Base-by-base conservation (phyloP, 2,797 vertebrate species). In the Leptatherina wallacei region DNA sequence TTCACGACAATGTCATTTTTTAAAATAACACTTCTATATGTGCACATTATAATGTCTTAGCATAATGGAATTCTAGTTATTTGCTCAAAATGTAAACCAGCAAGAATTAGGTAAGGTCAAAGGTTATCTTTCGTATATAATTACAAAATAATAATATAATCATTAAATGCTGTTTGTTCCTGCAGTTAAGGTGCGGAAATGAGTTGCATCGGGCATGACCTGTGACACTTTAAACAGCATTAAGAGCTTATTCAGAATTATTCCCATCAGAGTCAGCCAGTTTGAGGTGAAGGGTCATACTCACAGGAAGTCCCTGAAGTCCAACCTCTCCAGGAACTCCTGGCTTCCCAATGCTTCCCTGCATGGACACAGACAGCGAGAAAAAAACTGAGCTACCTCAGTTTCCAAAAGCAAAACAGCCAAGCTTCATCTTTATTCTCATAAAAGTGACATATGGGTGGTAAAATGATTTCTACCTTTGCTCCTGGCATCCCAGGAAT, bases 401-500 rank as follows among this genome's bases (percentile, higher is more conserved):
- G 14, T 40, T 65, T 11, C n/a, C 14, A 55, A 55, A 13, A 54
- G 49, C 33, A 16, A 40, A 59, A 72, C 18, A 6, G 5, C 13
- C 5, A 9, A 6, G 13, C 9, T 16, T 51, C 32, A 13, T 35
- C 35, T 63, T 63, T 20, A 38, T 35, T 11, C 49, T 40, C 14
- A 27, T 18, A 24, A 69, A 30, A 32, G 12, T 65, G 20, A 24
- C 6, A 33, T 35, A 27, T 30, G n/a, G 51, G 9, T 51, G 5
- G 30, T 16, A 38, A 42, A 2, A 44, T 65, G 10, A 33, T 63
- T 11, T 33, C 10, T 95, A 99, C 98, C 96, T 99, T 99, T 90
- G 92, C 66, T 88, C 97, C 98, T 0, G 97, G 98, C 95, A 99
- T 96, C 83, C 97, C 98, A 85, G 98, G 98, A 71, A 99, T 99